Conservation (phyloP, 2,888 invertebrate genomes). For the Cistogaster globosa region DNA sequence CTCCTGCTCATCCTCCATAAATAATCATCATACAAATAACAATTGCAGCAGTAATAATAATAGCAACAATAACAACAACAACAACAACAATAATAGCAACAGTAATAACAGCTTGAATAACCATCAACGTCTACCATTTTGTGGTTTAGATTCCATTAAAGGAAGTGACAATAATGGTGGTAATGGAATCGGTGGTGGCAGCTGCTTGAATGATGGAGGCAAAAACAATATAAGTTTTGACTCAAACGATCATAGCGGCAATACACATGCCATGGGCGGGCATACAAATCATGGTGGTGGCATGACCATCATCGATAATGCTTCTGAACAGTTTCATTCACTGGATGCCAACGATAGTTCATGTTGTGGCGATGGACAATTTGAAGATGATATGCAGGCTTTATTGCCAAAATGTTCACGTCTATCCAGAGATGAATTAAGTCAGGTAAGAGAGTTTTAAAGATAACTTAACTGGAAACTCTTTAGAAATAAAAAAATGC, state of each 20-base stretch:
- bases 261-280: constrained; percentile 34
- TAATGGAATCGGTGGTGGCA: constrained; percentile 74
- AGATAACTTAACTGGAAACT: neutral
- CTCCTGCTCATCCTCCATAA: constrained; percentile 34
- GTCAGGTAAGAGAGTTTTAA: constrained; percentile 80
- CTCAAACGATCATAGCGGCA: constrained; percentile 63
- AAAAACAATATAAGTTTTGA: constrained; percentile 75
- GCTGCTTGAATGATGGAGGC: constrained; percentile 67
- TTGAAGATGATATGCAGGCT: constrained; percentile 82
- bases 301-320: constrained; percentile 68
- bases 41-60: constrained; percentile 44
- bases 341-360: constrained; percentile 80
- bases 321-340: constrained; percentile 76
- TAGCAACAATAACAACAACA: no score
- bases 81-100: constrained; percentile 63
- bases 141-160: constrained; percentile 79
- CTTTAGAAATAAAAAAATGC: no score
- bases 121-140: constrained; percentile 79
- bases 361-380: constrained; percentile 78
- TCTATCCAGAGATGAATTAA: constrained; percentile 82
- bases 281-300: constrained; percentile 44
- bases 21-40: constrained; percentile 51
- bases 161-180: constrained; percentile 78
- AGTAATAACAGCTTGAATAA: constrained; percentile 76
- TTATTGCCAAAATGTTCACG: constrained; percentile 81